Conservation (phyloP, 2,888 invertebrate species). For the Ectemnius continuus region DNA sequence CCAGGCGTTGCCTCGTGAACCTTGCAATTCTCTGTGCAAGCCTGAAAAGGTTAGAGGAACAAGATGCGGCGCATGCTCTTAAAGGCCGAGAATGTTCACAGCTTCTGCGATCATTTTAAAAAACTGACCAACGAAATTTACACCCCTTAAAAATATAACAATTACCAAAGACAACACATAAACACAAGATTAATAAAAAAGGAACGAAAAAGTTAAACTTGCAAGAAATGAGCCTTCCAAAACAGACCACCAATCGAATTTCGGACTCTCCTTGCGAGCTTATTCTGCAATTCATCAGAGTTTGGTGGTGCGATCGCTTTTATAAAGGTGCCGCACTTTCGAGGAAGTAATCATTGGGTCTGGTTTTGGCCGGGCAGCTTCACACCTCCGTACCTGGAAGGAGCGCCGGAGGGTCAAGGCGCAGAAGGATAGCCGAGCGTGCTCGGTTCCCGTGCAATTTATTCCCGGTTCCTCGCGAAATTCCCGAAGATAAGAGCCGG, state of each 20-base stretch:
- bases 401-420: constrained; percentile 22
- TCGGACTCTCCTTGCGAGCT: not conserved
- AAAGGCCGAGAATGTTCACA: constrained; percentile 9
- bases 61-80: constrained; percentile 15
- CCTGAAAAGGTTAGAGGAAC: constrained; percentile 42
- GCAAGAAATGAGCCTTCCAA: not conserved
- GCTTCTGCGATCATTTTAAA: constrained; percentile 4
- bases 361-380: constrained; percentile 27
- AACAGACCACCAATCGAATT: not conserved
- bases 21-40: constrained; percentile 14
- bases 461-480: constrained; percentile 53
- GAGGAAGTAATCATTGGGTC: constrained; percentile 42
- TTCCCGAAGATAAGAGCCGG: constrained; percentile 53
- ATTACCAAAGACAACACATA: constrained; percentile 3
- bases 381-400: constrained; percentile 35
- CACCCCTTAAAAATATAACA: not conserved
- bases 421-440: not conserved
- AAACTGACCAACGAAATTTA: not conserved
- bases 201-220: not conserved
- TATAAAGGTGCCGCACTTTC: constrained; percentile 10
- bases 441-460: constrained; percentile 54
- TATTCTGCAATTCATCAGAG: not conserved
- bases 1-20: constrained; percentile 24
- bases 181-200: constrained; percentile 1
- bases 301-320: not conserved